These are phyloP conservation scores for Hydractinia echinata DNA, from an alignment of 30 jellyfish, hydroid and myxozoan genomes.

Conservation along the genomic window DNA sequence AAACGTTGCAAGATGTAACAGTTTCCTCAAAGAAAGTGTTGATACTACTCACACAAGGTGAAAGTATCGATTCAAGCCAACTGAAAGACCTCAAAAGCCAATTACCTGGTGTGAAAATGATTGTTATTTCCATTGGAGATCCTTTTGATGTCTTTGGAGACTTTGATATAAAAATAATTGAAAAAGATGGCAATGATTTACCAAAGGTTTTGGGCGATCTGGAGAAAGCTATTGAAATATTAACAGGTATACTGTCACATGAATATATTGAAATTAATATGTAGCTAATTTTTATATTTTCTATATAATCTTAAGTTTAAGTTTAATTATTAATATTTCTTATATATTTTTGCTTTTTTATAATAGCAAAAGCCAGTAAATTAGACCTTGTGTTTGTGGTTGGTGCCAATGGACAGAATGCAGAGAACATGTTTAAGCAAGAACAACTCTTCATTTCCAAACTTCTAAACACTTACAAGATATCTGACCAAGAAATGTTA, in stretches of 20 bases:
- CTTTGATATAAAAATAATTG: no score
- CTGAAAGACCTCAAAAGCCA: neutral
- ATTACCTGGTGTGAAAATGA: neutral
- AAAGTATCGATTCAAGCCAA: neutral
- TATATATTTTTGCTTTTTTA: no score
- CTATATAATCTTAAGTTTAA: no score
- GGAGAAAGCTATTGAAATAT: conserved; percentile 12
- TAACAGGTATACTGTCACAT: neutral
- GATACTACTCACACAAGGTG: neutral
- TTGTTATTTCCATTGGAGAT: neutral
- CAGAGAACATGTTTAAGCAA: conserved; percentile 20
- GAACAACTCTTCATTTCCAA: conserved; percentile 28
- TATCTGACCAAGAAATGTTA: conserved; percentile 33
- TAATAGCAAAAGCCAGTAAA: conserved; percentile 30
- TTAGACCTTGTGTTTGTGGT: conserved; percentile 46
- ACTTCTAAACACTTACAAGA: conserved; percentile 4
- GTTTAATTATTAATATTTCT: no score
- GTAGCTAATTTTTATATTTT: no score
- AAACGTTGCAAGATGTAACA: no score
- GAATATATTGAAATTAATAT: no score
- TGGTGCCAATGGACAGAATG: conserved; percentile 43
- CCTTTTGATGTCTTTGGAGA: neutral
- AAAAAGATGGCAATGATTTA: conserved; percentile 1
- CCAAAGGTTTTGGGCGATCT: neutral
- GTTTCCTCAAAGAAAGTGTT: neutral